These are phyloP conservation scores for Hemaris fuciformis DNA, from an alignment of 2,888 invertebrate genomes.

Conservation along the genomic window DNA sequence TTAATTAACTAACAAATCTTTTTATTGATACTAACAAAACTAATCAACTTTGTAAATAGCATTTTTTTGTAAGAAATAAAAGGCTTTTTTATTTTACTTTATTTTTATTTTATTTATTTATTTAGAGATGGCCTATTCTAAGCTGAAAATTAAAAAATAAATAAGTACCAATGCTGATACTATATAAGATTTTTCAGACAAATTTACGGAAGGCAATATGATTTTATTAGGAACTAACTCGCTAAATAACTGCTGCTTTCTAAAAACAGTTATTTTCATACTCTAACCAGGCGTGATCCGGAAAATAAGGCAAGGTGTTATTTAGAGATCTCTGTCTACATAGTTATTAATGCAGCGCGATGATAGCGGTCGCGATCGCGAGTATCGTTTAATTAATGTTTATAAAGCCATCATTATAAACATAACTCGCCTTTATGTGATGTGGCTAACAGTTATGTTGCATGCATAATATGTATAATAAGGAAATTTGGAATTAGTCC, in stretches of 20 bases:
- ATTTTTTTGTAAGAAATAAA: too few relatives aligned
- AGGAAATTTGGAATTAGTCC: background rate
- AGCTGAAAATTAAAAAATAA: too few relatives aligned
- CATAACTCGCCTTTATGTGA: background rate
- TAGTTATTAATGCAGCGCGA: background rate
- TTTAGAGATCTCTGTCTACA: background rate
- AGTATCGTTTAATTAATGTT: background rate
- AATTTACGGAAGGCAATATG: background rate
- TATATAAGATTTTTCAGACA: too few relatives aligned
- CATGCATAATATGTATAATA: background rate
- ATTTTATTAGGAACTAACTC: background rate
- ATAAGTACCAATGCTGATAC: too few relatives aligned
- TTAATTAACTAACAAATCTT: too few relatives aligned
- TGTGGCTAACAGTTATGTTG: background rate
- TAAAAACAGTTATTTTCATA: background rate
- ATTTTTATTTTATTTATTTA: too few relatives aligned
- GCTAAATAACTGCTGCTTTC: background rate
- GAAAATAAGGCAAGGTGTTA: background rate
- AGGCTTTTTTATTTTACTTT: too few relatives aligned
- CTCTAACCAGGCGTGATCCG: background rate
- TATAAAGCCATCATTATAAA: background rate
- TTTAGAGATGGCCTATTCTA: too few relatives aligned
- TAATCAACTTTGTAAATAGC: too few relatives aligned
- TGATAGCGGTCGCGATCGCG: background rate
- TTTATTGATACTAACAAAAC: too few relatives aligned